A percentile compares a stretch with the other conserved stretches of the same genome.
Evolutionary conservation across 1,140 invertebrate genomes (phyloP).

Genomic region (Drosophila varians): DNA sequence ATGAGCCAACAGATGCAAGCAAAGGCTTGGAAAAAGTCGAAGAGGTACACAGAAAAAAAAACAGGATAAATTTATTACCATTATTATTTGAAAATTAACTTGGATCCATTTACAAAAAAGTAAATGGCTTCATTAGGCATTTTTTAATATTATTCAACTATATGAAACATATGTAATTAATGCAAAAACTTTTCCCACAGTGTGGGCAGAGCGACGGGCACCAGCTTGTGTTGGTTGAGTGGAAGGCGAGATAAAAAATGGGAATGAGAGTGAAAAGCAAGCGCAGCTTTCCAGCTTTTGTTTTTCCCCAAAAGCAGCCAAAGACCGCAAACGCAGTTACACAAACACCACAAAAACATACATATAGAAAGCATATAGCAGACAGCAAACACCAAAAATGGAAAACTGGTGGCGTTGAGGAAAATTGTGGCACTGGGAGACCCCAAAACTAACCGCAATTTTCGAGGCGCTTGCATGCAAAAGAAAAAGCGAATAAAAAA

Average conservation of each 20-base stretch:
- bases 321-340: constrained; percentile 68
- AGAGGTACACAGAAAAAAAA: constrained; percentile 4
- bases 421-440: constrained; percentile 1
- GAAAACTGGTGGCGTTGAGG: neutral
- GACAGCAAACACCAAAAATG: constrained; percentile 35
- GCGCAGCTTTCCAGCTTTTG: constrained; percentile 74
- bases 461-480: constrained; percentile 72
- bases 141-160: neutral
- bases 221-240: constrained; percentile 69
- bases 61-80: neutral
- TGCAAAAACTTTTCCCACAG: neutral
- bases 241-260: constrained; percentile 18
- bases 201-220: constrained; percentile 38
- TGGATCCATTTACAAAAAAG: too few relatives aligned
- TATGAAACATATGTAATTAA: too few relatives aligned
- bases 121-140: neutral
- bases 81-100: too few relatives aligned
- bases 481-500: constrained; percentile 38
- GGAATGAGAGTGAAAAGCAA: constrained; percentile 33
- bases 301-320: constrained; percentile 61
- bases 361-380: constrained; percentile 18
- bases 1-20: constrained; percentile 69
- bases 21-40: neutral
- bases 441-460: constrained; percentile 72
- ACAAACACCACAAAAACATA: constrained; percentile 44